These are phyloP conservation scores for Phalera bucephala DNA, from an alignment of 2,888 invertebrate species.

Conservation along the genomic window DNA sequence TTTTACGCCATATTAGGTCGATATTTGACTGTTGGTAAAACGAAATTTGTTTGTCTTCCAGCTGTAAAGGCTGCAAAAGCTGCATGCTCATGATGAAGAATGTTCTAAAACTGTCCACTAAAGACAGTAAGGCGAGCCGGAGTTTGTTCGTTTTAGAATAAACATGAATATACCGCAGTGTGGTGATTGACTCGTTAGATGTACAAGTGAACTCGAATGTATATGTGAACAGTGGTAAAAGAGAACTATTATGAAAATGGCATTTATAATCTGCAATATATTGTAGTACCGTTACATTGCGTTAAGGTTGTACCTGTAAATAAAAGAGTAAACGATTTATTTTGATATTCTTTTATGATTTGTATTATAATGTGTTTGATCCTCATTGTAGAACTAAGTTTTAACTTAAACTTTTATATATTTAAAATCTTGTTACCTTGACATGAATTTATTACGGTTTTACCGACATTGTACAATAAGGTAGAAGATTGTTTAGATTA, in stretches of 20 bases:
- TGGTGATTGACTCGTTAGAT: constrained; percentile 4
- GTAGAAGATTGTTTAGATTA: too few species aligned
- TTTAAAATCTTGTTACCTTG: constrained; percentile 3
- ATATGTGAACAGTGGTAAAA: constrained; percentile 7
- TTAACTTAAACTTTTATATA: background rate
- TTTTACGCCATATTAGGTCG: too few species aligned
- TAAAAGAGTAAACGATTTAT: constrained; percentile 18
- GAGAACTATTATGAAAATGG: constrained; percentile 4
- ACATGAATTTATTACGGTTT: constrained; percentile 1
- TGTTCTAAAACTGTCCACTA: constrained; percentile 21
- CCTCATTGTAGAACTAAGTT: constrained; percentile 9
- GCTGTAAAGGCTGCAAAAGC: constrained; percentile 80
- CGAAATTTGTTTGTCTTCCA: constrained; percentile 38
- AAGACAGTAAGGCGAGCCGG: constrained; percentile 15
- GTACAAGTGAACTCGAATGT: constrained; percentile 5
- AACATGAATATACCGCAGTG: constrained; percentile 21
- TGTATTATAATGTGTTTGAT: constrained; percentile 14
- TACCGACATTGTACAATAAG: background rate
- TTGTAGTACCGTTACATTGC: constrained; percentile 4
- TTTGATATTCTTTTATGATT: constrained; percentile 15
- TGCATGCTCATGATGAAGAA: constrained; percentile 70
- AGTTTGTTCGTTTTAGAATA: constrained; percentile 76
- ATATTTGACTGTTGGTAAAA: too few species aligned
- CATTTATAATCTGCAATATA: constrained; percentile 13
- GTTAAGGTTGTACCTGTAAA: constrained; percentile 13